phyloP scores from a whole-genome alignment of 2,797 vertebrate species.

The Pitangus sulphuratus region DNA sequence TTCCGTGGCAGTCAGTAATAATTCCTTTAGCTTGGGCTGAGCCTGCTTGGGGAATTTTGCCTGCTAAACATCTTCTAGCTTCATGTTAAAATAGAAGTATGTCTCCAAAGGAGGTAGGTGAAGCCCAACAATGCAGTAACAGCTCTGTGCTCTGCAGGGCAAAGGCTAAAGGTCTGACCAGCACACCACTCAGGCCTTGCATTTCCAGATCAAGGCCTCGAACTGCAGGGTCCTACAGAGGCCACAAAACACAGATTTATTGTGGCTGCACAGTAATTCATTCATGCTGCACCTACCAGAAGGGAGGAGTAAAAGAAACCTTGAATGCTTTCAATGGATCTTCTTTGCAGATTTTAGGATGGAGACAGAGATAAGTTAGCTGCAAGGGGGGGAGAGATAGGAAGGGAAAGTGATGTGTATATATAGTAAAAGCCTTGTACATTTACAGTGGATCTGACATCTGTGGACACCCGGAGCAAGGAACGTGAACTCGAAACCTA shows the following conservation, averaged over 20 bases:
- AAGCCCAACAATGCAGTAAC: not conserved
- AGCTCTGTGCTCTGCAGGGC: not conserved
- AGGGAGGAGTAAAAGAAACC: not conserved
- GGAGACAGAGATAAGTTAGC: not conserved
- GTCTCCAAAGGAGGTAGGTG: not conserved
- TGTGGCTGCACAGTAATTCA: not conserved
- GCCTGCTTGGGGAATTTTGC: not conserved
- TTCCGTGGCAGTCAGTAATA: not conserved
- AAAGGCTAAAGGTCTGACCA: not conserved
- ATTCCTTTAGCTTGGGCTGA: not conserved
- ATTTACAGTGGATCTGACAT: conserved; percentile 90
- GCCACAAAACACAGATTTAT: not conserved
- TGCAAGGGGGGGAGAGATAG: not conserved
- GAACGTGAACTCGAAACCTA: conserved; percentile 90
- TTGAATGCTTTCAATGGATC: not conserved
- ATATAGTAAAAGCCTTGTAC: not conserved
- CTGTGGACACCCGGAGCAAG: conserved; percentile 91
- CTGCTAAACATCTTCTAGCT: not conserved
- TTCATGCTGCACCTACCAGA: not conserved
- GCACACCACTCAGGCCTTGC: not conserved
- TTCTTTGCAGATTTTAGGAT: not conserved
- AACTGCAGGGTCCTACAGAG: not conserved
- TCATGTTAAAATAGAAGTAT: not conserved
- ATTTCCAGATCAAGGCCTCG: not conserved
- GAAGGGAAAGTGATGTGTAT: not conserved